Conservation (phyloP, 2,113 vertebrate species). For the Polypterus senegalus region DNA sequence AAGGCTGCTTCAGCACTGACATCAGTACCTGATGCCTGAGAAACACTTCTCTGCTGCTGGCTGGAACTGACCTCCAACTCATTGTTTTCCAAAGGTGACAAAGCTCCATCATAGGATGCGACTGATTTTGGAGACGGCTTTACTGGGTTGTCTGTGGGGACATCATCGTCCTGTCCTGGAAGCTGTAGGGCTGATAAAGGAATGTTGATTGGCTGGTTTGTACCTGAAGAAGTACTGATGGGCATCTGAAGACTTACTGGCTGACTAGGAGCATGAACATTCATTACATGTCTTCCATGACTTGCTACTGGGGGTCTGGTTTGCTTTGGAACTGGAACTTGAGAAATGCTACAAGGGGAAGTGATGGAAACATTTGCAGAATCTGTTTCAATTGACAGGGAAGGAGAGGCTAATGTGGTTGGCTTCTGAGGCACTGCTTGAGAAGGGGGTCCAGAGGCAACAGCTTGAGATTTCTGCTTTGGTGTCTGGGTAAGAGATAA, state of each 20-base stretch:
- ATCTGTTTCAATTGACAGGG: conserved; percentile 38
- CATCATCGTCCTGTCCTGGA: conserved; percentile 54
- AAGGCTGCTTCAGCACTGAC: conserved; percentile 43
- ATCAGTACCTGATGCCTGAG: conserved; percentile 36
- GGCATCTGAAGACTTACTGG: conserved; percentile 27
- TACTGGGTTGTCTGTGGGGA: conserved; percentile 43
- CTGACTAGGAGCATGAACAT: neutral
- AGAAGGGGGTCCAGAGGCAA: conserved; percentile 30
- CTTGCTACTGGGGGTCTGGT: conserved; percentile 1
- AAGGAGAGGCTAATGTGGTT: conserved; percentile 22
- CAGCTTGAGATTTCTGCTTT: conserved; percentile 44
- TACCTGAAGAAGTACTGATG: conserved; percentile 40
- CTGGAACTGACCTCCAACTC: conserved; percentile 72
- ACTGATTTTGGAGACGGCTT: conserved; percentile 33
- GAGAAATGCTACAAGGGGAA: conserved; percentile 18
- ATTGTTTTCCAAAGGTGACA: conserved; percentile 42
- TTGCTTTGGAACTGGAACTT: conserved; percentile 8
- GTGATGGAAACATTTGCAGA: conserved; percentile 37
- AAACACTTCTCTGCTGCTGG: conserved; percentile 35
- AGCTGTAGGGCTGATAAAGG: conserved; percentile 56
- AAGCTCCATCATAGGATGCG: conserved; percentile 33
- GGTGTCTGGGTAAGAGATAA: conserved; percentile 54
- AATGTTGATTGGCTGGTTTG: conserved; percentile 55
- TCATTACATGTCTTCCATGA: conserved; percentile 9
- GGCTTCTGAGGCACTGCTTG: conserved; percentile 36